These are phyloP conservation scores for Chascanopsetta lugubris DNA, from an alignment of 2,113 vertebrate genomes.

Conservation along the genomic window DNA sequence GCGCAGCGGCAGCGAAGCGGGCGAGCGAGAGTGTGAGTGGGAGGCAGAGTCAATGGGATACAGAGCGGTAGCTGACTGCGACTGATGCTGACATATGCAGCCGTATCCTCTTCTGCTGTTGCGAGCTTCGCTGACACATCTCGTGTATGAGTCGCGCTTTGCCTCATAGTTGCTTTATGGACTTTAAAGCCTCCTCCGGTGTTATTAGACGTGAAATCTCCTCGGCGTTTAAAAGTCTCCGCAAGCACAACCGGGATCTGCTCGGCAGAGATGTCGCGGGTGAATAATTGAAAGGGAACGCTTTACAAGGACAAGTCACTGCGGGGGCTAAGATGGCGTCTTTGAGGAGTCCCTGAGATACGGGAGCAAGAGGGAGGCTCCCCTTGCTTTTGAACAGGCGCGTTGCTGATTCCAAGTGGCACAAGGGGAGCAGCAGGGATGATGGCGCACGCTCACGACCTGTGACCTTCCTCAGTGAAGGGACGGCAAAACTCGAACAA, in stretches of 20 bases:
- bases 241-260: constrained; percentile 30
- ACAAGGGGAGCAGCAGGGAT: too few species aligned
- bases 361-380: not conserved
- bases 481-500: too few species aligned
- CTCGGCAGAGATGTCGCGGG: constrained; percentile 54
- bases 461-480: too few species aligned
- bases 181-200: not conserved
- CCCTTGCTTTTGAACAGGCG: too few species aligned
- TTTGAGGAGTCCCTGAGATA: constrained; percentile 17
- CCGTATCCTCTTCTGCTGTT: constrained; percentile 54
- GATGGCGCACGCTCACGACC: too few species aligned
- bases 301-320: constrained; percentile 46
- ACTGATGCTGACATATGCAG: constrained; percentile 48
- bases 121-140: constrained; percentile 38
- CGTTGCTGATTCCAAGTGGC: too few species aligned
- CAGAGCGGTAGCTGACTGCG: constrained; percentile 27
- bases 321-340: constrained; percentile 35
- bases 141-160: constrained; percentile 50
- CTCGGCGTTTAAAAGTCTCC: constrained; percentile 52
- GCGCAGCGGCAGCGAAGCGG: constrained; percentile 24
- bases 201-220: constrained; percentile 51
- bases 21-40: constrained; percentile 51
- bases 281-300: constrained; percentile 69
- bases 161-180: constrained; percentile 38
- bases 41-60: constrained; percentile 47